Base-by-base conservation (phyloP, 2,797 vertebrate genomes). In the Pipistrellus nathusii region DNA sequence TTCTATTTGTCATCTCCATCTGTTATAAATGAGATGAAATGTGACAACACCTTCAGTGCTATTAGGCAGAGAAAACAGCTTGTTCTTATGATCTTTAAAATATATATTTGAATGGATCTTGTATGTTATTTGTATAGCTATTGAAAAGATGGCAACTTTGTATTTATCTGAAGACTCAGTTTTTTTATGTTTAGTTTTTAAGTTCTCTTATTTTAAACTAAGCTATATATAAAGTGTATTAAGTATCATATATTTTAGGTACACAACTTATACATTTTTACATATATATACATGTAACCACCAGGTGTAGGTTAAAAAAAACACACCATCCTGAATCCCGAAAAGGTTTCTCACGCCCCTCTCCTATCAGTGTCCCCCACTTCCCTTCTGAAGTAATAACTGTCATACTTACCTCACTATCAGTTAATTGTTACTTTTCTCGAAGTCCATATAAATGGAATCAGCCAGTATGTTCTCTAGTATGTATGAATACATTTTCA, bases 1-100 rank as follows among this genome's bases (percentile, higher is more conserved):
- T 96, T 95, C 46, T 95, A 23, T 97, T 97, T 96, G 97, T 97
- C 96, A 96, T 90, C 87, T 92, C 97, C 97, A 97, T 97, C 97
- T 97, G 97, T 94, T 96, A 82, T 96, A 89, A 95, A 96, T 95
- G 94, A 90, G 90, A 95, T 93, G 96, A 96, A 96, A 96, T 96
- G 85, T 97, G 96, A 96, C 97, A 97, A 95, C 96, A 96, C 96
- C 91, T 96, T 94, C 95, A 71, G 95, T 55, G 59, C 90, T 96
- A 75, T 96, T 96, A 97, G 96, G 96, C 97, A 96, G 91, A 96
- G 94, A 77, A 95, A 96, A 96, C 94, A 97, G 86, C 93, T 96
- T 97, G 96, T 93, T 95, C 89, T 93, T 90, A 81, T 13, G 72
- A 81, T 84, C 96, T 95, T 94, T 88, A 84, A 92, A 95, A 87